Evolutionary conservation across 2,113 vertebrate species (phyloP).

Genomic region (Salminus brasiliensis): DNA sequence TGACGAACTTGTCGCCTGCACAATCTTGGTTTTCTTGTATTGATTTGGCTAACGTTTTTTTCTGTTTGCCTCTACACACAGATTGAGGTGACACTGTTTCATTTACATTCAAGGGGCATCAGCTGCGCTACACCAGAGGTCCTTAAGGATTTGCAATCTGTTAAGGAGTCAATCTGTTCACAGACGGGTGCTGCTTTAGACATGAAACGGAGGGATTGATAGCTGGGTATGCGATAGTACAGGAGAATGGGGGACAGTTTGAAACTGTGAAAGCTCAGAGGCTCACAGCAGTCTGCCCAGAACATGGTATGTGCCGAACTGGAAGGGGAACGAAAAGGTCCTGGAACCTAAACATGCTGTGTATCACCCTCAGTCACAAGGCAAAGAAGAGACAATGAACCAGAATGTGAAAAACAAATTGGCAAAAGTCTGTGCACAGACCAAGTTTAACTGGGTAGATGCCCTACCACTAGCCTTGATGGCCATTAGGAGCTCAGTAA

Average conservation of each 20-base stretch:
- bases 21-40: no score
- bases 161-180: not conserved
- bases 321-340: no score
- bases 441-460: not conserved
- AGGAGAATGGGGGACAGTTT: not conserved
- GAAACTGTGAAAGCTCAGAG: no score
- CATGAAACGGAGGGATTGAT: not conserved
- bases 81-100: no score
- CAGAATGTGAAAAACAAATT: not conserved
- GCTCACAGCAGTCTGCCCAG: no score
- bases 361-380: not conserved
- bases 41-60: no score
- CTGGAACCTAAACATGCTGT: not conserved
- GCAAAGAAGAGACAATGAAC: not conserved
- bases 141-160: no score
- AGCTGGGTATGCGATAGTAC: not conserved
- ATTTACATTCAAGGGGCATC: no score
- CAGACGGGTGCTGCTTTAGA: not conserved
- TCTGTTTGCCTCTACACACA: no score
- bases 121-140: no score
- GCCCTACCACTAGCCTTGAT: not conserved
- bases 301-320: no score
- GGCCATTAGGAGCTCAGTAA: not conserved
- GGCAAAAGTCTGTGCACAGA: conserved; percentile 15
- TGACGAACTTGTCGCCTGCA: no score